Evolutionary conservation across 2,888 invertebrate species (phyloP), one percentile per base, ranked within the genome.

Genomic region (Stegana nigrithorax): DNA sequence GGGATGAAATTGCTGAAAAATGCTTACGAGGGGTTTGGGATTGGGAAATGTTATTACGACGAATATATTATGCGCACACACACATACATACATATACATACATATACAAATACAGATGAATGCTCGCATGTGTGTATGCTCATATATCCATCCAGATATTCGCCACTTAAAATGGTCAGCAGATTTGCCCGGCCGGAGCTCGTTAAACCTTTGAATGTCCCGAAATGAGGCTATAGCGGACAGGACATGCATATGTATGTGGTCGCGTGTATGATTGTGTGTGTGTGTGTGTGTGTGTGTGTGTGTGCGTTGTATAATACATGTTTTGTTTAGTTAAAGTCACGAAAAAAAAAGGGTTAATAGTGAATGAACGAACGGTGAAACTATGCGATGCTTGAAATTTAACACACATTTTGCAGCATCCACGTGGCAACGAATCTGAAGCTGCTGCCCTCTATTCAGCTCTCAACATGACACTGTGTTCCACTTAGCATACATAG

Each of bases 1-100:
- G 75, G 75, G 75, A 76, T 76, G 75, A 76, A 75, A 76, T 66
- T 69, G 66, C 69, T 76, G 77, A 76, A 76, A 76, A 76, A 76
- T 76, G 75, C 75, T 76, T 78, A 74, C 75, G 71, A 71, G 75
- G 69, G 68, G 70, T 69, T 67, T 75, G 78, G 57, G 70, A 73
- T 47, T 47, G 47, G 47, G 47, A 47, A 25, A 47, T 47, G 67
- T 67, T 45, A 58, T 58, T 66, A 42, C 25, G n/a, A n/a, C n/a
- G 56, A 39, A 78, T 75, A 78, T 75, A 75, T 78, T 78, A 72
- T 39, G 25, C 39, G 14, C 57, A 12, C 19, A 45, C 23, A 56
- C 26, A 39, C 1, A 47, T 2, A 42, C 45, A 29, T 26, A 27
- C 58, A 59, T 3, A 57, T 19, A 39, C 42, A 42, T 17, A 25